phyloP scores from a whole-genome alignment of 2,113 vertebrate genomes.

The Clupea harengus region DNA sequence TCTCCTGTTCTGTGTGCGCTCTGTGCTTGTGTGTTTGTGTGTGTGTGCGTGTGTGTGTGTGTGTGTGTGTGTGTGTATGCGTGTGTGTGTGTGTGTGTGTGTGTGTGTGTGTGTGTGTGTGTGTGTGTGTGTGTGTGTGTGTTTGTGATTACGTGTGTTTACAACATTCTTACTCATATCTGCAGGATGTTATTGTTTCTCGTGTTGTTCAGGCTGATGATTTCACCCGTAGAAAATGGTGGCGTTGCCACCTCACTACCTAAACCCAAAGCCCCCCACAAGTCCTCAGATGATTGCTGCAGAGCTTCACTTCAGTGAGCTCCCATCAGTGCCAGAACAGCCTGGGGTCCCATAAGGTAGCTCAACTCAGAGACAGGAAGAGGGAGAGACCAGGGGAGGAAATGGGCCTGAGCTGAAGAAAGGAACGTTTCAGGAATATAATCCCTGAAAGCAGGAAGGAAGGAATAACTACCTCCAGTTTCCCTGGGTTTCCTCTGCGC shows the following conservation, averaged over 20 bases:
- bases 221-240: background rate
- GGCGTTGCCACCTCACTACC: background rate
- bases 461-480: constrained; percentile 25
- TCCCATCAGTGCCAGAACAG: background rate
- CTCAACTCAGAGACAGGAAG: background rate
- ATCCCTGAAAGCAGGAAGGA: constrained; percentile 29
- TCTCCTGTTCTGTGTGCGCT: background rate
- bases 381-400: constrained; percentile 18
- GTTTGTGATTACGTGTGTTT: background rate
- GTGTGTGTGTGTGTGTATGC: background rate
- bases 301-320: too few relatives aligned
- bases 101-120: background rate
- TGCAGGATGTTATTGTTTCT: background rate
- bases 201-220: background rate
- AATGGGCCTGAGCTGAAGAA: constrained; percentile 21
- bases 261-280: background rate
- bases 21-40: background rate
- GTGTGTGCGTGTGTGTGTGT: background rate
- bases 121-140: background rate
- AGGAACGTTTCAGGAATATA: constrained; percentile 37
- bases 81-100: background rate
- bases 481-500: constrained; percentile 2
- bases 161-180: background rate
- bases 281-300: background rate
- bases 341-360: background rate